phyloP scores from a whole-genome alignment of 1,140 invertebrate species.

The Chironomus striatipennis region DNA sequence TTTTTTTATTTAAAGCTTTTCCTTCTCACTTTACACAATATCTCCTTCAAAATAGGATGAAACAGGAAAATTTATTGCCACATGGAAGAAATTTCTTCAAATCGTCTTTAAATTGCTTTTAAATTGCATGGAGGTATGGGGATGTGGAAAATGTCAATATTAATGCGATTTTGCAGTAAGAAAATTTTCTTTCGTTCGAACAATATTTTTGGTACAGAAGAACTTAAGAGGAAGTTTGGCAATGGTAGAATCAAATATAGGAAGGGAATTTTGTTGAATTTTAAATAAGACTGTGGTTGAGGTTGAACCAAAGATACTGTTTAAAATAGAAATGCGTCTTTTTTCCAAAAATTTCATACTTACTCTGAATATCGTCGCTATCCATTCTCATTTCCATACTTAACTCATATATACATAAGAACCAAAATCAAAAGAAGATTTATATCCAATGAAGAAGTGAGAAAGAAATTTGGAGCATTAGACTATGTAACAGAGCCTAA shows the following conservation, averaged over 20 bases:
- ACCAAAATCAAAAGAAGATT: neutral
- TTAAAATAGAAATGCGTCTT: too few species aligned
- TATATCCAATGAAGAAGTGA: neutral
- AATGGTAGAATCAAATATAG: too few species aligned
- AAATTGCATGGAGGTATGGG: neutral
- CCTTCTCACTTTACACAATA: neutral
- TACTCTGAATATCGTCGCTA: too few species aligned
- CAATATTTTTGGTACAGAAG: neutral
- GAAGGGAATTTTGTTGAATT: too few species aligned
- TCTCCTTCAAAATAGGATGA: constrained; percentile 1
- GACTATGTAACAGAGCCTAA: neutral
- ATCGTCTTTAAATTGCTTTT: constrained; percentile 4
- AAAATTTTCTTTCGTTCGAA: neutral
- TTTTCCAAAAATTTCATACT: too few species aligned
- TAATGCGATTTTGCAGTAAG: neutral
- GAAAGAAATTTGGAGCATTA: neutral
- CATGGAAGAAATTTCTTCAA: neutral
- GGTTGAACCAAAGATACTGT: too few species aligned
- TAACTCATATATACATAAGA: neutral
- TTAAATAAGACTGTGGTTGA: too few species aligned
- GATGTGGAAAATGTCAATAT: neutral
- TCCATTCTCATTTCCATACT: too few species aligned
- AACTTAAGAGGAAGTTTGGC: neutral
- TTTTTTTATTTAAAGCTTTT: neutral
- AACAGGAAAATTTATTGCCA: neutral